Base-by-base conservation (phyloP, 2,888 invertebrate genomes). In the Sialis lutaria region DNA sequence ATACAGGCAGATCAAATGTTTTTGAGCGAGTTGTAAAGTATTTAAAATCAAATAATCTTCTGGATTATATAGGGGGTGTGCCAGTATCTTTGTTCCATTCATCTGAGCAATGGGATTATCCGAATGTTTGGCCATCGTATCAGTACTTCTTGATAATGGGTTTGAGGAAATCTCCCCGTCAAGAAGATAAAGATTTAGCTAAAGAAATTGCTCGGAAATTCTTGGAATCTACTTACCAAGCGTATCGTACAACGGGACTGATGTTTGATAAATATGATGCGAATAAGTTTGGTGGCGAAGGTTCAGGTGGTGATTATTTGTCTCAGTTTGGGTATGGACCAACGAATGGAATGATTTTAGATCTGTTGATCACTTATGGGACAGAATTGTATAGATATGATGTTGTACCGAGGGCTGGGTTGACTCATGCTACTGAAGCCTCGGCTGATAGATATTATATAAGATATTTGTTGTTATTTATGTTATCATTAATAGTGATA, bases 91-190 rank as follows among this genome's bases (percentile, higher is more conserved):
- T 82, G 39, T 64, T 68, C 35, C 64, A 70, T 22, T 77, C 77
- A 6, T 79, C 79, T 0, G 77, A 84, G 60, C 81, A 86, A 59
- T 82, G 86, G 86, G 85, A 86, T 60, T 79, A 75, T 56, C 84
- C 88, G 0, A 89, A 89, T 58, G 85, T 83, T 0, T 90, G 89
- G 89, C 80, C 89, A 0, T 89, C 89, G 4, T 71, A 83, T 42
- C 81, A 87, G 51, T 80, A 82, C 55, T 73, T 87, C 45, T 65
- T 82, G 1, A 75, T 88, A 3, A 73, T 78, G 58, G 79, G 79
- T 5, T 62, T 87, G 49, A 70, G 76, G 47, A 70, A 73, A 34
- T 71, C 79, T 6, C 68, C 68, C 0, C 70, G 71, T 9, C 53
- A 57, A 1, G 70, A 74, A 55, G 77, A 79, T 0, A 61, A 68